Percentiles rank a stretch among this genome's conserved stretches.
These are phyloP conservation scores for Cylloceria caligata DNA, from an alignment of 2,888 invertebrate genomes.

Conservation along the genomic window DNA sequence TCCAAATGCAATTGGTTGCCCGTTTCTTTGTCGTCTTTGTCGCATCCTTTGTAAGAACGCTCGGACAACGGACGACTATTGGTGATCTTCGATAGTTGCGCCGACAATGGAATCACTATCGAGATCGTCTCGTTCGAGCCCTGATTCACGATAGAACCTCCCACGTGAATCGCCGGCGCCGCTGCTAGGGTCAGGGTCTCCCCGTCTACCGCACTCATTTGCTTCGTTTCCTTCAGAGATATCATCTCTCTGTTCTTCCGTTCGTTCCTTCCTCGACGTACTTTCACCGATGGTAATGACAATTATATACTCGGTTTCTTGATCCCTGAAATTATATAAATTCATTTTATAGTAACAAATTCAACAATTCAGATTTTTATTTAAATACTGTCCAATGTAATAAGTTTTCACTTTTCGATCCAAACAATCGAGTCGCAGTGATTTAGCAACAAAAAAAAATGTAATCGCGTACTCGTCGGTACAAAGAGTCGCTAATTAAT, in stretches of 20 bases:
- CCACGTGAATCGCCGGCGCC: conserved; percentile 79
- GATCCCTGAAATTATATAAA: neutral
- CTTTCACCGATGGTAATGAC: neutral
- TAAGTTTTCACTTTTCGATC: too few relatives aligned
- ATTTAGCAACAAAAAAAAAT: neutral
- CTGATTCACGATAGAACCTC: conserved; percentile 78
- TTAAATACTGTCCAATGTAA: neutral
- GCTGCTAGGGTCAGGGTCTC: conserved; percentile 76
- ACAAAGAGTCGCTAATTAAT: neutral
- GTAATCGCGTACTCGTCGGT: neutral
- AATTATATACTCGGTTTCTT: too few relatives aligned
- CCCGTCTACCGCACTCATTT: conserved; percentile 74
- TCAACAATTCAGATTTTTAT: conserved; percentile 19
- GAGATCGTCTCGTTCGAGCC: conserved; percentile 77
- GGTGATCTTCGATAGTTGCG: conserved; percentile 77
- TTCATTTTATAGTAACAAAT: neutral
- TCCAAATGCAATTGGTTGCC: conserved; percentile 1
- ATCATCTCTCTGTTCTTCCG: neutral
- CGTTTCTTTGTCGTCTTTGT: conserved; percentile 68
- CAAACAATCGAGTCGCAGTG: too few relatives aligned
- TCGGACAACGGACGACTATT: conserved; percentile 64
- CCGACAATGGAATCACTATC: conserved; percentile 81
- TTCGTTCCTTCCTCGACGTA: neutral
- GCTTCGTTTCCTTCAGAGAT: conserved; percentile 36
- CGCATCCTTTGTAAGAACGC: conserved; percentile 71